Evolutionary conservation across 2,113 vertebrate genomes (phyloP), one percentile per base, ranked within the genome.

Genomic region (Herpetotheres cachinnans): DNA sequence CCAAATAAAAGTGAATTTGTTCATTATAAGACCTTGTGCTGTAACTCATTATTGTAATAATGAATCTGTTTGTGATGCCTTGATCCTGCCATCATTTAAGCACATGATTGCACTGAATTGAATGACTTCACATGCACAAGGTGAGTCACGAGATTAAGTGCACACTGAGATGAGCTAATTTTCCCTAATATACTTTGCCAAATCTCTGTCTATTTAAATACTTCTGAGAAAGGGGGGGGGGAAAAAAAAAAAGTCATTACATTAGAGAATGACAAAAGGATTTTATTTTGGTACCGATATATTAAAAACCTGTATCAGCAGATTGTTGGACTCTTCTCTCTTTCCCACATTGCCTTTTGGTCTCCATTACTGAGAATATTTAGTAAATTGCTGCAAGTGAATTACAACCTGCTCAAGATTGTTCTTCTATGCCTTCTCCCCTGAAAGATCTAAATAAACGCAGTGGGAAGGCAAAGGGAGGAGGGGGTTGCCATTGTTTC

Each of bases 341-440:
- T 7, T 89, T 77, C 70, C 38, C 44, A 82, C 40, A 24, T 91
- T 96, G 27, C 46, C 69, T 96, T 67, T 96, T 92, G 91, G 74
- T 82, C 74, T 89, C 58, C 62, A 32, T 92, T 96, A 95, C 66
- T 86, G 19, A 80, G 78, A 92, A 79, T 96, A 86, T 95, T 97
- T 73, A 92, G 92, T 87, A 56, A 95, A 79, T 82, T 69, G 49
- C 63, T 91, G 77, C 66, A 82, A 69, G 32, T 52, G 61, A 93
- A 77, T 93, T 96, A 91, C 49, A 92, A 82, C 78, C 69, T 97
- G 56, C 81, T 97, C 55, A 92, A 73, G n/a, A 92, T 91, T 79
- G 59, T 89, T 96, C 8, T 89, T 78, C 70, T 74, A 8, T 67
- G 20, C 24, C 72, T 25, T 88, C 52, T 69, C 14, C 87, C 62